Base-by-base conservation (phyloP, 2,113 vertebrate genomes). In the Silurus glanis region DNA sequence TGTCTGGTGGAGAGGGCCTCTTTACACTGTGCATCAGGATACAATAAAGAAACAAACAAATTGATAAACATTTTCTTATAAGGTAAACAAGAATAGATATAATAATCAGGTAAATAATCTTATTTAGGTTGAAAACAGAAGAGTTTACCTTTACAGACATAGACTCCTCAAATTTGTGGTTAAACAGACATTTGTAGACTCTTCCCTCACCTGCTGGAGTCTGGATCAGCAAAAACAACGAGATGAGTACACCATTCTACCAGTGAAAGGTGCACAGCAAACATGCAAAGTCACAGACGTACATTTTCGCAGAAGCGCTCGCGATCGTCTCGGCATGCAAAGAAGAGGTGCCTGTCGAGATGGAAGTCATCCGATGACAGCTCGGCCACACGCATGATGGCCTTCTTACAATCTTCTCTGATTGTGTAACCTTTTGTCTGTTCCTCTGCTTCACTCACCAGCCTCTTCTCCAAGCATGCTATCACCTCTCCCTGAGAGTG, bases 171-270 rank as follows among this genome's bases (percentile, higher is more conserved):
- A 99, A 99, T 92, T 99, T 99, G 94, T 99, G 98, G 89, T 99
- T 98, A 90, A 99, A 99, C 86, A 99, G 96, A 94, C 98, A 99
- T 90, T 99, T 99, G 94, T 99, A 99, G 28, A 99, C 97, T 90
- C 97, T 92, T 21, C 98, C 98, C 93, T 99, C 98, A 80, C 98
- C 98, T 84, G 97, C 98, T 87, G 96, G 96, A 78, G 95, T 96
- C 98, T 99, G 90, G 75, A 91, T 90, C 89, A 91, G 10, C 90
- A 59, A 83, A 86, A 51, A 72, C 28, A 86, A 84, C 17, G 13
- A 51, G 45, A 71, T 76, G 16, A 56, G 12, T 10, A 14, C 6
- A 10, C 16, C 28, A 55, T 78, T 14, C 21, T 75, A 3, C 14
- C n/a, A 8, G 47, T 12, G 21, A 49, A 55, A 23, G 2, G 13